Base-by-base conservation (phyloP, 1,140 invertebrate genomes). In the Latrodectus geometricus region DNA sequence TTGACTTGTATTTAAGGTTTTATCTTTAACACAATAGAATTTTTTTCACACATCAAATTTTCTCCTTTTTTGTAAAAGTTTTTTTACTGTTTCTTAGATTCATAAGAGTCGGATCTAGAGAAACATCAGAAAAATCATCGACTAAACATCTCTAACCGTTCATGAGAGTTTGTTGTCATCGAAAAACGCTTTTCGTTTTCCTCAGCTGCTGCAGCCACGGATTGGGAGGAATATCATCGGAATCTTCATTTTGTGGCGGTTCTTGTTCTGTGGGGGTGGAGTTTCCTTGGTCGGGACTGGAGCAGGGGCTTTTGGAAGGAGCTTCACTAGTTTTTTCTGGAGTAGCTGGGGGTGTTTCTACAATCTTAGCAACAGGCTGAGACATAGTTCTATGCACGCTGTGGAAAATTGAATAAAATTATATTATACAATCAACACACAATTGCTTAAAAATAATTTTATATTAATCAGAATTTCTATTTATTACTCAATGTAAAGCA, bases 201-300 rank as follows among this genome's bases (percentile, higher is more conserved):
- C 95, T 93, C 65, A 97, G 92, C 90, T 96, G 95, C 20, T 96
- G 95, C 89, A 95, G 93, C 96, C 96, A 97, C 0, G 96, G 96
- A 73, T 96, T 96, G 68, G 91, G 92, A 0, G 90, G 83, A 56
- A 81, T 87, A 17, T 87, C 90, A 90, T 95, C 92, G 88, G 92
- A 8, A 49, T 81, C 86, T 50, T 70, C 78, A 20, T 70, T 74
- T 23, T 48, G 35, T 23, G 23, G 54, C 15, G 68, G 17, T 72
- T 52, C 48, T 14, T 74, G 54, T 9, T 76, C 74, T 8, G 69
- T 35, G 20, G 68, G 79, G 20, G 11, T n/a, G 20, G 56, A n/a
- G 8, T n/a, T 20, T 8, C 20, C 17, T 35, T 69, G 75, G 21
- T 77, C 8, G 68, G 68, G 5, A 15, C 17, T 17, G 80, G 69